These are phyloP conservation scores for Tor tambroides DNA, from an alignment of 2,113 vertebrate species.

Conservation along the genomic window DNA sequence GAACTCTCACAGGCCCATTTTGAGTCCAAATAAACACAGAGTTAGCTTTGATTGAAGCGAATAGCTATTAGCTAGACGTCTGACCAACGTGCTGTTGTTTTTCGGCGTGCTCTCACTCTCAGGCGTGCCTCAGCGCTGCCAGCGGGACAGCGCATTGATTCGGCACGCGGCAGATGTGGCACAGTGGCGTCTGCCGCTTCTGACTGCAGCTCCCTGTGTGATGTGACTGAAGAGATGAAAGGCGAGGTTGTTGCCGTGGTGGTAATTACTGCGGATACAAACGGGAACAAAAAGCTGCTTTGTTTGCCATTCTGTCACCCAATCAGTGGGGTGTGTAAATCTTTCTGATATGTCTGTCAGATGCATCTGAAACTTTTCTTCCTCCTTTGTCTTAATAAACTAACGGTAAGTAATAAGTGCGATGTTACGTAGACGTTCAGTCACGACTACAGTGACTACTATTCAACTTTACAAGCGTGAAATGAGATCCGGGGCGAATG, in stretches of 20 bases:
- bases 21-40: background rate
- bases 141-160: constrained; percentile 43
- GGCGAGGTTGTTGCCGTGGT: constrained; percentile 58
- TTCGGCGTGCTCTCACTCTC: background rate
- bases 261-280: constrained; percentile 60
- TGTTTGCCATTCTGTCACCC: constrained; percentile 50
- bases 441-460: background rate
- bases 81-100: constrained; percentile 14
- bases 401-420: background rate
- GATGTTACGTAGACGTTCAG: background rate
- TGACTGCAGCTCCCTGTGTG: constrained; percentile 50
- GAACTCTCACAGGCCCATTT: background rate
- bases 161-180: constrained; percentile 55
- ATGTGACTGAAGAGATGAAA: constrained; percentile 61
- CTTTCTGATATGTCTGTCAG: constrained; percentile 18
- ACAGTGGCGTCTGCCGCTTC: constrained; percentile 38
- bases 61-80: background rate
- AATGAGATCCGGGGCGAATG: background rate
- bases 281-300: constrained; percentile 53
- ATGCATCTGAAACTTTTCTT: constrained; percentile 1
- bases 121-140: constrained; percentile 44
- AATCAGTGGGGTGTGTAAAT: constrained; percentile 38
- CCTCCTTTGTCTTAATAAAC: background rate
- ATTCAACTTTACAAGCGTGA: background rate
- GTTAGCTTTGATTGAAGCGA: background rate